phyloP scores from a whole-genome alignment of 1,140 invertebrate genomes.

The Caenorhabditis remanei region DNA sequence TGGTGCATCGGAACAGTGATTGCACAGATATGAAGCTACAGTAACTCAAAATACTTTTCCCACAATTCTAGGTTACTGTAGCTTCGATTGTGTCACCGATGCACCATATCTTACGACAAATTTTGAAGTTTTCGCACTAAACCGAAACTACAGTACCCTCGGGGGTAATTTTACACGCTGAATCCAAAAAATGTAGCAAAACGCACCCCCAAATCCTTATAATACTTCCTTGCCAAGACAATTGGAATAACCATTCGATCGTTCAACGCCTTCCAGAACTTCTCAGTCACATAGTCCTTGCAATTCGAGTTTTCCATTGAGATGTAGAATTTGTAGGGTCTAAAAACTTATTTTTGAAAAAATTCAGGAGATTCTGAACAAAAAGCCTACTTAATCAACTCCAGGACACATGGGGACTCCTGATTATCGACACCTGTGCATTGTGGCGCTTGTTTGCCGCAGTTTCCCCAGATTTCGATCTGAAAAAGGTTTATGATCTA shows the following conservation, averaged over 20 bases:
- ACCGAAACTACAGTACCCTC: too few species aligned
- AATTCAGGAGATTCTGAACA: not conserved
- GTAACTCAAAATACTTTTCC: too few species aligned
- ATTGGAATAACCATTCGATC: conserved; percentile 58
- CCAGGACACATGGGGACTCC: conserved; percentile 56
- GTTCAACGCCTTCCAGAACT: conserved; percentile 88
- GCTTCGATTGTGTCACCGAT: too few species aligned
- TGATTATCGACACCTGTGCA: conserved; percentile 63
- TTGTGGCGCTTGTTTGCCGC: conserved; percentile 75
- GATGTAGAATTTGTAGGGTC: conserved; percentile 96
- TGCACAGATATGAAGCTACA: too few species aligned
- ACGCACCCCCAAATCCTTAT: conserved; percentile 60
- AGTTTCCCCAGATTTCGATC: conserved; percentile 83
- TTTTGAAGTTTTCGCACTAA: too few species aligned
- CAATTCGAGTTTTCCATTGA: conserved; percentile 98
- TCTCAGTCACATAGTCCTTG: conserved; percentile 95
- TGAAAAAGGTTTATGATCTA: not conserved
- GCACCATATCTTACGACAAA: too few species aligned
- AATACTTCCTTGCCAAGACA: conserved; percentile 60
- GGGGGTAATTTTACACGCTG: too few species aligned
- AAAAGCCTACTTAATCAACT: conserved; percentile 47
- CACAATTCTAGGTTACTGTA: too few species aligned
- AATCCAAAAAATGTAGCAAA: not conserved
- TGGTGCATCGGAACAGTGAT: too few species aligned
- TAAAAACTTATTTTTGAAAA: conserved; percentile 82